Percentiles rank a stretch among this genome's conserved stretches.
Conservation (phyloP, 2,797 vertebrate species). For the Lacerta bilineata region DNA sequence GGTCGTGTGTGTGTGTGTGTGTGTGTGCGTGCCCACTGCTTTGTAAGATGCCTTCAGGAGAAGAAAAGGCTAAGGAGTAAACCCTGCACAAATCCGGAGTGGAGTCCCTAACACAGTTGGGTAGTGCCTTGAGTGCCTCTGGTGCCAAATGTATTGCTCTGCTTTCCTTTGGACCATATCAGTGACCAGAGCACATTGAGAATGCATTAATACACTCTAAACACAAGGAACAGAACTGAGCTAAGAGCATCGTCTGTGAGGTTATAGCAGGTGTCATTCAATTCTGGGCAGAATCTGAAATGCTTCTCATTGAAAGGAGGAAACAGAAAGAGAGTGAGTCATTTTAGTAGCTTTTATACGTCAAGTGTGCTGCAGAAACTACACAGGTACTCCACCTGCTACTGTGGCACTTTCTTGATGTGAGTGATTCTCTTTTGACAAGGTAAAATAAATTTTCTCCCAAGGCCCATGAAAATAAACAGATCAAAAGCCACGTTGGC, state of each 20-base stretch:
- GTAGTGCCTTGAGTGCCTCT: background rate
- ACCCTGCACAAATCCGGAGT: too few relatives aligned
- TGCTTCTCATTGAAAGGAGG: background rate
- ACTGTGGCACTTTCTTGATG: conserved; percentile 29
- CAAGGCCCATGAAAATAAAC: conserved; percentile 51
- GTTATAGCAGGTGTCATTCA: background rate
- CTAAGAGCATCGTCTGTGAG: background rate
- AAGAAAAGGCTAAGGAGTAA: too few relatives aligned
- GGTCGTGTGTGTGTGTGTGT: too few relatives aligned
- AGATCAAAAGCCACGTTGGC: conserved; percentile 21
- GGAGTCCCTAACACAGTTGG: too few relatives aligned
- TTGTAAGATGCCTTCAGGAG: too few relatives aligned
- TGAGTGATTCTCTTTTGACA: conserved; percentile 40
- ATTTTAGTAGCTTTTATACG: background rate
- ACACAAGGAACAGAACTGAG: background rate
- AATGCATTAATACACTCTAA: background rate
- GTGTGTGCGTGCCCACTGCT: too few relatives aligned
- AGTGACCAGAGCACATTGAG: background rate
- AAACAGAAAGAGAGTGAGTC: background rate
- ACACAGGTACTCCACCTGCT: conserved; percentile 23
- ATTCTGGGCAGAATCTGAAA: background rate
- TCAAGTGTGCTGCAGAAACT: background rate
- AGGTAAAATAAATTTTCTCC: background rate
- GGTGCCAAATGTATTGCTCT: too few relatives aligned
- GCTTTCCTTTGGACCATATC: too few relatives aligned